Evolutionary conservation across 1,140 invertebrate species (phyloP).

Genomic region (Chymomyza costata): DNA sequence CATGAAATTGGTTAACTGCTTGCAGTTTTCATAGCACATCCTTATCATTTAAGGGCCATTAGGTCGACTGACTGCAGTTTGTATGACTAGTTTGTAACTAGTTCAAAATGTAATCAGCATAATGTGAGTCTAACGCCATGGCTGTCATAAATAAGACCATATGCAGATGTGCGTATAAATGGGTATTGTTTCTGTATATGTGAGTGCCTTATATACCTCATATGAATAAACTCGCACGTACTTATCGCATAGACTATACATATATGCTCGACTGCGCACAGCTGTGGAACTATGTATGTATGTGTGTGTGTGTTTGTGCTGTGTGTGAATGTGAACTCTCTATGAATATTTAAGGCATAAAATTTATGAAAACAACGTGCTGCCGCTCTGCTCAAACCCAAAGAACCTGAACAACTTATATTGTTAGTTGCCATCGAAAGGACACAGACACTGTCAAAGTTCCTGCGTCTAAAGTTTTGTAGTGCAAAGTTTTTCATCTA

Average conservation of each 20-base stretch:
- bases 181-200: too few relatives aligned
- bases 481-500: slow-evolving; percentile 47
- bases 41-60: slow-evolving; percentile 54
- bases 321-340: too few relatives aligned
- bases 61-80: too few relatives aligned
- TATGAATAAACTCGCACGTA: slow-evolving; percentile 71
- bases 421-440: too few relatives aligned
- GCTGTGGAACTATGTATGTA: slow-evolving; percentile 27
- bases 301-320: slow-evolving; percentile 12
- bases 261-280: slow-evolving; percentile 63
- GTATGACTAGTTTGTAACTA: too few relatives aligned
- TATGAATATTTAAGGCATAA: slow-evolving; percentile 68
- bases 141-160: slow-evolving; percentile 65
- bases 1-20: slow-evolving; percentile 20
- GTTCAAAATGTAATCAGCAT: slow-evolving; percentile 63
- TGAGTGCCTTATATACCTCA: too few relatives aligned
- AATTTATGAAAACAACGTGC: slow-evolving; percentile 72
- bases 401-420: slow-evolving; percentile 29
- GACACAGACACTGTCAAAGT: too few relatives aligned
- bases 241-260: slow-evolving; percentile 70
- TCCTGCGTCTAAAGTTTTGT: slow-evolving; percentile 51
- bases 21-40: slow-evolving; percentile 25
- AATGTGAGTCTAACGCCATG: slow-evolving; percentile 60
- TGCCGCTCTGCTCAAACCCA: slow-evolving; percentile 26
- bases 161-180: too few relatives aligned